Conservation (phyloP, 30 jellyfish, hydroid and myxozoan genomes). For the Cassiopea andromeda region DNA sequence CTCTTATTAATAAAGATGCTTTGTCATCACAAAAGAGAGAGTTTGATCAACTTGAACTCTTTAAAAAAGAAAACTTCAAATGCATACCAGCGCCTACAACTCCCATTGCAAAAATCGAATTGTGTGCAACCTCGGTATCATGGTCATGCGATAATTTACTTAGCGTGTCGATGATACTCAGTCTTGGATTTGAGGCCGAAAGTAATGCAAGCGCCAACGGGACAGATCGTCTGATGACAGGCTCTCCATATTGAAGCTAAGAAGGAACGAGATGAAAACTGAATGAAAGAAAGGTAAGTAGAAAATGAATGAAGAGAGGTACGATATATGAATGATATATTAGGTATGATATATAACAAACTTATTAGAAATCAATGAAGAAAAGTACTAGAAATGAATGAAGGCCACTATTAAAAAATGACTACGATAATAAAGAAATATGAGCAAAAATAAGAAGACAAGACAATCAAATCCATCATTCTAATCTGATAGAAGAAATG, state of each 20-base stretch:
- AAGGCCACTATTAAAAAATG: too few species aligned
- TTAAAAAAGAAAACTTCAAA: too few species aligned
- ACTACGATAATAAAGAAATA: too few species aligned
- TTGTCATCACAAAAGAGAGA: too few species aligned
- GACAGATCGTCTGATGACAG: constrained; percentile 92
- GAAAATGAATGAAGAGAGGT: background rate
- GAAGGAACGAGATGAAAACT: background rate
- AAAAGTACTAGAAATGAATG: too few species aligned
- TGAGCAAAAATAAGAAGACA: too few species aligned
- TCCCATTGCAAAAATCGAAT: constrained; percentile 99
- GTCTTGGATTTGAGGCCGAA: constrained; percentile 99
- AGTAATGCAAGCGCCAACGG: constrained; percentile 96
- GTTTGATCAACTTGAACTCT: too few species aligned
- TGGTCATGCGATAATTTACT: constrained; percentile 99
- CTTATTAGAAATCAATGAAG: too few species aligned
- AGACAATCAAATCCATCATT: too few species aligned
- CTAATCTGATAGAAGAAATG: too few species aligned
- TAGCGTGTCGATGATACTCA: constrained; percentile 90
- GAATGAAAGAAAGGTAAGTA: background rate
- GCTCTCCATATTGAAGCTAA: constrained; percentile 99
- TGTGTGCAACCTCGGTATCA: constrained; percentile 98
- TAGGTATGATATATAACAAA: too few species aligned
- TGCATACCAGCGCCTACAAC: constrained; percentile 99
- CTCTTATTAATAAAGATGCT: too few species aligned
- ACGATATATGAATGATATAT: background rate